Evolutionary conservation across 2,797 vertebrate genomes (phyloP), one percentile per base, ranked within the genome.

Genomic region (Bradypus variegatus): DNA sequence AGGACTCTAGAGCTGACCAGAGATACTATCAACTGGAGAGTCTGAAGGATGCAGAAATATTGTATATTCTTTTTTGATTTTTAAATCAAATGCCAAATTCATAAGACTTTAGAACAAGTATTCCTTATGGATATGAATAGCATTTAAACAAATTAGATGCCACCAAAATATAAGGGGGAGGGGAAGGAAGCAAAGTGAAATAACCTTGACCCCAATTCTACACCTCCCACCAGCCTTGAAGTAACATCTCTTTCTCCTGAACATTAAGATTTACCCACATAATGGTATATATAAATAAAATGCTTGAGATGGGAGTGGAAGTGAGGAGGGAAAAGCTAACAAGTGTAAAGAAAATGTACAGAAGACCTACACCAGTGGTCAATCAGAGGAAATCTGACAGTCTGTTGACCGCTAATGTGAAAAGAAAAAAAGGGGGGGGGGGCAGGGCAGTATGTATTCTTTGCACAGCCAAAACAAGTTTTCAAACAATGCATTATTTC

Each of bases 271-370:
- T 90, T 95, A 96, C 92, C 93, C 4, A 73, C 94, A 95, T 5
- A 94, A 91, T 93, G 93, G 95, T 93, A 96, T 94, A 96, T 72
- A 82, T 53, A 89, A 95, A 95, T 41, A 95, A 89, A 90, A 62
- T 33, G 91, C 80, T 88, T 92, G 94, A 91, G 95, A 94, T 82
- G 89, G 93, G 95, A 64, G 93, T 95, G 85, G 93, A 95, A 50
- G 78, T 1, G 67, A 91, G 90, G 50, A 89, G 93, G 91, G 95
- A 96, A 95, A 96, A 84, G 80, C 90, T 95, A 95, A 95, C 93
- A 95, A 96, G 95, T 94, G 92, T 58, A 95, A 94, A 96, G 93
- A 88, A 94, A 86, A 95, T 77, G 73, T 73, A 82, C 29, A 75
- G 10, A 86, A 8, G 55, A 1, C 19, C 25, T 41, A 58, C 33